phyloP scores from a whole-genome alignment of 2,113 vertebrate species.

The Cyprinodon brontotheroides region DNA sequence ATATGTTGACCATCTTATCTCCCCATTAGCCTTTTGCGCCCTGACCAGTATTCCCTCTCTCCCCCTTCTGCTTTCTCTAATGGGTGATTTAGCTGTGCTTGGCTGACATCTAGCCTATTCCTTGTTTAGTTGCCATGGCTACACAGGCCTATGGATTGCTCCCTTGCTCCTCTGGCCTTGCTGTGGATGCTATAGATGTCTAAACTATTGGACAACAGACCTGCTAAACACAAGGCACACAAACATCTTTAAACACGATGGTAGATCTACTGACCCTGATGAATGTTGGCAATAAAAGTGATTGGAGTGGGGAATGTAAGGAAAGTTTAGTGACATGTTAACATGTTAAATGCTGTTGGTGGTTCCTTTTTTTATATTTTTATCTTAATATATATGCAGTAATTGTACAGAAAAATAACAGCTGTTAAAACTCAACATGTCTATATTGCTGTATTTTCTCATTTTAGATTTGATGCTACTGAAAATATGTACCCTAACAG shows the following conservation, averaged over 20 bases:
- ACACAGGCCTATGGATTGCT: slow-evolving; percentile 80
- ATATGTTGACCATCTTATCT: slow-evolving; percentile 79
- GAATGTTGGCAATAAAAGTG: slow-evolving; percentile 9
- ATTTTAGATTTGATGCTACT: not conserved
- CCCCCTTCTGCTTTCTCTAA: slow-evolving; percentile 80
- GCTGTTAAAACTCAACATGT: not conserved
- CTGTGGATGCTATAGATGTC: slow-evolving; percentile 76
- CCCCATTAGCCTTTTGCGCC: slow-evolving; percentile 80
- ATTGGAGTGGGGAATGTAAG: not conserved
- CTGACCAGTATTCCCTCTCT: slow-evolving; percentile 78
- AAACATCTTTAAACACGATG: slow-evolving; percentile 27
- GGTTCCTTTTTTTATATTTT: not conserved
- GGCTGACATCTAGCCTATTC: slow-evolving; percentile 83
- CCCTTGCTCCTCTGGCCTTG: slow-evolving; percentile 73
- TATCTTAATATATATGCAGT: not conserved
- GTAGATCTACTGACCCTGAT: slow-evolving; percentile 8
- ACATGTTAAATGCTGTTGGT: slow-evolving; percentile 8
- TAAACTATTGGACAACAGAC: slow-evolving; percentile 73
- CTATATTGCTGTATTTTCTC: not conserved
- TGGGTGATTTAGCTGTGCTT: slow-evolving; percentile 85
- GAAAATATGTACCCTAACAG: not conserved
- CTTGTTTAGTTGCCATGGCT: slow-evolving; percentile 85
- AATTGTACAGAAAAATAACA: not conserved
- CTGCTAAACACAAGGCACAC: slow-evolving; percentile 55
- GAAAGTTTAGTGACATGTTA: slow-evolving; percentile 28